Percentiles rank a stretch among this genome's conserved stretches.
These are phyloP conservation scores for Trypoxylon attenuatum DNA, from an alignment of 2,888 invertebrate species.

Conservation along the genomic window DNA sequence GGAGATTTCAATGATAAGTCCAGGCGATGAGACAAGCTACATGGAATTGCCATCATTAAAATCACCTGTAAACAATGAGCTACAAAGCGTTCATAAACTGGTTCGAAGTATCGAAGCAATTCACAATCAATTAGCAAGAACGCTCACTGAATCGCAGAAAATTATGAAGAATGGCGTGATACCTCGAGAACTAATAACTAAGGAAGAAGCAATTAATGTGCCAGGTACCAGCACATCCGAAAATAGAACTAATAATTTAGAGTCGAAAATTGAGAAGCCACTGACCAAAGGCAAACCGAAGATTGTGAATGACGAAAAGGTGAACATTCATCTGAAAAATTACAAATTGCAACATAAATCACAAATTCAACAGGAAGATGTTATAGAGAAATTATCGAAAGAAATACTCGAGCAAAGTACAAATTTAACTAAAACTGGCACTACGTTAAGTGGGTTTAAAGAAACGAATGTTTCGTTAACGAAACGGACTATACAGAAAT, in stretches of 20 bases:
- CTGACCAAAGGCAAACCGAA: conserved; percentile 54
- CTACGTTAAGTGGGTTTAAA: background rate
- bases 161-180: conserved; percentile 54
- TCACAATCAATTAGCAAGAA: conserved; percentile 61
- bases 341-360: conserved; percentile 41
- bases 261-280: conserved; percentile 5
- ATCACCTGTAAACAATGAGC: conserved; percentile 30
- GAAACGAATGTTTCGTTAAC: conserved; percentile 7
- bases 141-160: conserved; percentile 63
- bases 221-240: conserved; percentile 32
- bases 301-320: conserved; percentile 61
- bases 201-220: background rate
- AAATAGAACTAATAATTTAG: conserved; percentile 26
- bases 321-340: conserved; percentile 58
- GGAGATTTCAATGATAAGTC: conserved; percentile 58
- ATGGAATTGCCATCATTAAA: conserved; percentile 55
- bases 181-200: no score
- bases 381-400: conserved; percentile 62
- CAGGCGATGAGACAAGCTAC: conserved; percentile 58
- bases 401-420: conserved; percentile 70
- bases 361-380: conserved; percentile 51
- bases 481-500: conserved; percentile 7
- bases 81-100: conserved; percentile 57
- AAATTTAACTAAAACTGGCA: conserved; percentile 51
- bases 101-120: conserved; percentile 66